These are phyloP conservation scores for Achatina immaculata DNA, from an alignment of 1,140 invertebrate species.

Conservation along the genomic window DNA sequence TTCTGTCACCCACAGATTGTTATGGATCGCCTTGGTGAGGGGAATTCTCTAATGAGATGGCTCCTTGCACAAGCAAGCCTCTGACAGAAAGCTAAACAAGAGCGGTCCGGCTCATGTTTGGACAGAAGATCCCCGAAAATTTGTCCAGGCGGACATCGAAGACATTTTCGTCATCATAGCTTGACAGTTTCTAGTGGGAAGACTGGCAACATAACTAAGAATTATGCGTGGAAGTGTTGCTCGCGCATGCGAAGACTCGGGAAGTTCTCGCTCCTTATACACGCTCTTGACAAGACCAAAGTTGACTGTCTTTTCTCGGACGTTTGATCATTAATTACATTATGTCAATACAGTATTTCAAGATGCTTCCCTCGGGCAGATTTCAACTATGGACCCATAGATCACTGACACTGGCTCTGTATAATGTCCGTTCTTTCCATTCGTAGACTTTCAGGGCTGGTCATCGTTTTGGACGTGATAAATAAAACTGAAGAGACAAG, in stretches of 20 bases:
- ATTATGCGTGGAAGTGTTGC: constrained; percentile 11
- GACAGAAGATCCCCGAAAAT: constrained; percentile 14
- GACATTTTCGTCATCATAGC: neutral
- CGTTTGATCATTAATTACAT: neutral
- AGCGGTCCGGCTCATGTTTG: constrained; percentile 10
- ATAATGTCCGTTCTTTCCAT: too few species aligned
- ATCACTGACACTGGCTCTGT: too few species aligned
- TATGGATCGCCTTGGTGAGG: constrained; percentile 11
- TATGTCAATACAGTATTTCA: neutral
- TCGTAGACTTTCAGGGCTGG: too few species aligned
- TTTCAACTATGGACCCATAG: too few species aligned
- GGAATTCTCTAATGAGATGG: constrained; percentile 23
- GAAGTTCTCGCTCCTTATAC: neutral
- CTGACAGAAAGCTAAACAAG: constrained; percentile 33
- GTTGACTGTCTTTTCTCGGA: neutral
- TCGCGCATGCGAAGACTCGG: too few species aligned
- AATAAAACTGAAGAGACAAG: too few species aligned
- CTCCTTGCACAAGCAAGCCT: constrained; percentile 1
- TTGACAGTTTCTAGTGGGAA: constrained; percentile 6
- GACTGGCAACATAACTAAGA: constrained; percentile 16
- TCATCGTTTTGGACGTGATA: too few species aligned
- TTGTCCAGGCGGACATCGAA: constrained; percentile 10
- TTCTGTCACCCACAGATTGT: constrained; percentile 36
- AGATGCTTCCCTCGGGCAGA: too few species aligned
- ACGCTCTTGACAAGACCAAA: neutral